phyloP scores from a whole-genome alignment of 2,113 vertebrate genomes.

The Pelodiscus sinensis region DNA sequence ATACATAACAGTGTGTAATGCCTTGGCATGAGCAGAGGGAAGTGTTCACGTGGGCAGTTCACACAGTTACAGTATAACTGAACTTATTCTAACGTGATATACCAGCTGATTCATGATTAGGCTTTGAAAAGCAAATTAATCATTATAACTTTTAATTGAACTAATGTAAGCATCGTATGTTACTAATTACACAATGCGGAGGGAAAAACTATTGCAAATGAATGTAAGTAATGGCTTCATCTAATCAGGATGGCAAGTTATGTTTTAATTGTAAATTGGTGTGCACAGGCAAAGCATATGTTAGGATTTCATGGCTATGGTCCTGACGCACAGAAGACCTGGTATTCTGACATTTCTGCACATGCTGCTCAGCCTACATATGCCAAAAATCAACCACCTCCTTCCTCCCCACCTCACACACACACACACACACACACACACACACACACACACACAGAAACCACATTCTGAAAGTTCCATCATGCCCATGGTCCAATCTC shows the following conservation, averaged over 20 bases:
- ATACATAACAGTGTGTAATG: neutral
- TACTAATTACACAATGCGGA: slow-evolving; percentile 64
- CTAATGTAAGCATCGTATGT: slow-evolving; percentile 64
- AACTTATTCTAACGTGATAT: neutral
- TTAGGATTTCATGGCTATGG: neutral
- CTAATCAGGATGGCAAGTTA: slow-evolving; percentile 61
- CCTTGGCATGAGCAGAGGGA: accelerated
- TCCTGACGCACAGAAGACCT: neutral
- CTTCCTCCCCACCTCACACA: neutral
- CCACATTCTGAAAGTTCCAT: neutral
- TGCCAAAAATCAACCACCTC: neutral
- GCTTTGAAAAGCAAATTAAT: slow-evolving; percentile 65
- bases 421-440: neutral
- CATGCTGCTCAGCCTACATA: neutral
- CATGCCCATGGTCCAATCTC: neutral
- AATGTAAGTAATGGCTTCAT: slow-evolving; percentile 49
- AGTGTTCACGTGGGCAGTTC: accelerated
- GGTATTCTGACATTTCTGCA: neutral
- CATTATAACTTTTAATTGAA: slow-evolving; percentile 65
- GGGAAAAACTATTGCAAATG: slow-evolving; percentile 44
- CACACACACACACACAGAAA: neutral
- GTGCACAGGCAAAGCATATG: slow-evolving; percentile 35
- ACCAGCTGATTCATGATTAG: slow-evolving; percentile 40
- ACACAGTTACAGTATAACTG: neutral
- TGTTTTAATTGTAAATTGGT: slow-evolving; percentile 66